Evolutionary conservation across 2,888 invertebrate species (phyloP).

Genomic region (Cerceris rybyensis): DNA sequence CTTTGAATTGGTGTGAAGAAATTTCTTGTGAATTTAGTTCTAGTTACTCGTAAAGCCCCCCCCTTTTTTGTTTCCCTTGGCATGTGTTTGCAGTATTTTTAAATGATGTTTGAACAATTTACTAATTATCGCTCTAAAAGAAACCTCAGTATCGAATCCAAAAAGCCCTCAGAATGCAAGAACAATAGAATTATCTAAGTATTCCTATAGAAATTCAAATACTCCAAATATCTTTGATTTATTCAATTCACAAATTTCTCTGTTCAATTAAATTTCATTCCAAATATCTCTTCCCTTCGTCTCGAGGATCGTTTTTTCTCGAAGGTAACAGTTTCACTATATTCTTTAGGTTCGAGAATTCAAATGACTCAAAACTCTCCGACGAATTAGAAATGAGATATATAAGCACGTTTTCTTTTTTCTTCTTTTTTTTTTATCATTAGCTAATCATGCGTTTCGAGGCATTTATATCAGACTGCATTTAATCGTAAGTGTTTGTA

Average conservation of each 20-base stretch:
- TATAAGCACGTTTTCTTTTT: slow-evolving; percentile 11
- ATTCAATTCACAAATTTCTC: not conserved
- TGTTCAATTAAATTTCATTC: not conserved
- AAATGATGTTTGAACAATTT: slow-evolving; percentile 25
- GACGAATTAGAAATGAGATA: not conserved
- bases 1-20: slow-evolving; percentile 64
- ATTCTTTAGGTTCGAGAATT: too few relatives aligned
- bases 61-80: slow-evolving; percentile 63
- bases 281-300: too few relatives aligned
- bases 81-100: slow-evolving; percentile 72
- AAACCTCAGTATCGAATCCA: not conserved
- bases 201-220: too few relatives aligned
- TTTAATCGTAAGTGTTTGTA: slow-evolving; percentile 36
- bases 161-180: not conserved
- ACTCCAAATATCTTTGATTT: not conserved
- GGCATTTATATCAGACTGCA: slow-evolving; percentile 20
- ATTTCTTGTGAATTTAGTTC: slow-evolving; percentile 62
- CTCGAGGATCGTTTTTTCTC: too few relatives aligned
- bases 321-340: too few relatives aligned
- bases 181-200: not conserved
- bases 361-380: not conserved
- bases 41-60: slow-evolving; percentile 52
- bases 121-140: slow-evolving; percentile 33
- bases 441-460: slow-evolving; percentile 15
- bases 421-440: slow-evolving; percentile 5